A percentile compares a stretch with the other conserved stretches of the same genome.
These are phyloP conservation scores for Lysandra coridon DNA, from an alignment of 2,888 invertebrate species.

Conservation along the genomic window DNA sequence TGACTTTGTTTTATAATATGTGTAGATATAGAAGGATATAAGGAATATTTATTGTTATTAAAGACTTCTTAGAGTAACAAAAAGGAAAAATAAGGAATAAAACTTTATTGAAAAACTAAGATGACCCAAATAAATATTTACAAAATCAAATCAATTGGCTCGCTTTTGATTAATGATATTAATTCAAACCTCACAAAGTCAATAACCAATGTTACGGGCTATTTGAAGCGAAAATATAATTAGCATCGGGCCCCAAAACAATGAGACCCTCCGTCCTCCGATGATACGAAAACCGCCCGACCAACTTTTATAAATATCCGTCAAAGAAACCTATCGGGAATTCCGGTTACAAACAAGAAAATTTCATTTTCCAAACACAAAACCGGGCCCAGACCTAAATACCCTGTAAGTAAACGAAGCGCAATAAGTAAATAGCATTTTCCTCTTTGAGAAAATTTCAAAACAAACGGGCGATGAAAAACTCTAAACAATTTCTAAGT, in stretches of 20 bases:
- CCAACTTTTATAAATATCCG: constrained; percentile 56
- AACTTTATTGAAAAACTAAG: neutral
- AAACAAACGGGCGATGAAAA: constrained; percentile 67
- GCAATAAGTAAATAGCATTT: constrained; percentile 75
- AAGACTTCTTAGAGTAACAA: no score
- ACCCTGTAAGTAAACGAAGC: constrained; percentile 78
- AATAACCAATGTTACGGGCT: neutral
- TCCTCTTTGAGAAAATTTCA: constrained; percentile 65
- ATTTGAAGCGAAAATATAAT: constrained; percentile 14
- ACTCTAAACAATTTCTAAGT: constrained; percentile 62
- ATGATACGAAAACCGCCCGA: neutral
- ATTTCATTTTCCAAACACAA: constrained; percentile 76
- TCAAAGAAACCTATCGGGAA: constrained; percentile 71
- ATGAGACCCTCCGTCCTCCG: no score
- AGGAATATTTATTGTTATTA: no score
- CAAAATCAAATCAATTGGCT: neutral
- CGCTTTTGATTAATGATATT: neutral
- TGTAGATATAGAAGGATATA: no score
- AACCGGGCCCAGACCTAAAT: constrained; percentile 72
- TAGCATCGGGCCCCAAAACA: neutral
- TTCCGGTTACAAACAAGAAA: constrained; percentile 72
- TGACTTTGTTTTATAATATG: no score
- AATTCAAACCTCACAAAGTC: neutral
- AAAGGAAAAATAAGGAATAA: no score
- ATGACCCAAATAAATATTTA: constrained; percentile 2